phyloP scores from a whole-genome alignment of 1,140 invertebrate species.

The Pseudomyrmex cubaensis region DNA sequence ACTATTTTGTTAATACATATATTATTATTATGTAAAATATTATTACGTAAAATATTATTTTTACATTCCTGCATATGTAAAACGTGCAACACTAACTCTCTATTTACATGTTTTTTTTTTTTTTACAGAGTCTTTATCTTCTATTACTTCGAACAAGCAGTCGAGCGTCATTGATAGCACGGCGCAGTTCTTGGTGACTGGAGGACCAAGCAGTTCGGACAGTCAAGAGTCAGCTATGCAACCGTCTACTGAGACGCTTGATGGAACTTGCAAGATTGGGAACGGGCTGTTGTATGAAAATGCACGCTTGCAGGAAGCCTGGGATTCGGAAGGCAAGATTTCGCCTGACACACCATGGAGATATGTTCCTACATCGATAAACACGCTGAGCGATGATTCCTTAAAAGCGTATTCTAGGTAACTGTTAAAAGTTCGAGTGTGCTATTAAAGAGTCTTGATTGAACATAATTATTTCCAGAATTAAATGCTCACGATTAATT shows the following conservation, averaged over 20 bases:
- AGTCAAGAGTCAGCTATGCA: slow-evolving; percentile 75
- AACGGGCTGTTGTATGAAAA: slow-evolving; percentile 83
- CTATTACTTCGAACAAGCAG: slow-evolving; percentile 72
- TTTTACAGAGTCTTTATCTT: slow-evolving; percentile 73
- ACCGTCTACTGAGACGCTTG: slow-evolving; percentile 73
- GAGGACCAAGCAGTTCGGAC: slow-evolving; percentile 74
- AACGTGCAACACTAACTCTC: slow-evolving; percentile 4
- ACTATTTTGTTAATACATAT: not conserved
- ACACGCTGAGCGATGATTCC: slow-evolving; percentile 77
- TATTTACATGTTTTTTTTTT: slow-evolving; percentile 37
- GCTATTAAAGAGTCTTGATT: not conserved
- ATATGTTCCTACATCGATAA: slow-evolving; percentile 79
- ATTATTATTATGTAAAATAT: not conserved
- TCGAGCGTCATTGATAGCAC: slow-evolving; percentile 72
- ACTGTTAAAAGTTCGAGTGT: not conserved
- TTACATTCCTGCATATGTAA: not conserved
- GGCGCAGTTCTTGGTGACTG: slow-evolving; percentile 74
- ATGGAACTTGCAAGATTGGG: slow-evolving; percentile 78
- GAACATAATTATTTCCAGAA: slow-evolving; percentile 6
- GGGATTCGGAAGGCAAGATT: slow-evolving; percentile 82
- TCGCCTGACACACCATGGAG: slow-evolving; percentile 84
- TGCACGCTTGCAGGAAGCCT: slow-evolving; percentile 83
- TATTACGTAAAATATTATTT: not conserved
- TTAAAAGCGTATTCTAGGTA: slow-evolving; percentile 75
- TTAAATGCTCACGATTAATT: slow-evolving; percentile 11